phyloP scores from a whole-genome alignment of 1,140 invertebrate species.

The Acromyrmex echinatior region DNA sequence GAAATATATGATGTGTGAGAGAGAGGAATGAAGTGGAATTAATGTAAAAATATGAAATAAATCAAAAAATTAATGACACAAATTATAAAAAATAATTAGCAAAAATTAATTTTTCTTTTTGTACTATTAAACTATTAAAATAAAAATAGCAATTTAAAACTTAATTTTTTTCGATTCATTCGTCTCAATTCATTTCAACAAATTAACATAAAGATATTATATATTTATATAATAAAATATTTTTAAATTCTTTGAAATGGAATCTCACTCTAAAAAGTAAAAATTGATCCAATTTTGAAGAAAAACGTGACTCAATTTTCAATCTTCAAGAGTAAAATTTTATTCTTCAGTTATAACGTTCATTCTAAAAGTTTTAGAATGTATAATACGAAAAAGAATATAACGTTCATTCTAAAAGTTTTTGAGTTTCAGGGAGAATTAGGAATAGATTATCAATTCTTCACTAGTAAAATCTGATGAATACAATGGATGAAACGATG shows the following conservation, averaged over 20 bases:
- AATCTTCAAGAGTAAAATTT: too few species aligned
- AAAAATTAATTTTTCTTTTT: background rate
- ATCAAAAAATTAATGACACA: background rate
- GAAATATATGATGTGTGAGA: background rate
- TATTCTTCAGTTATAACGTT: too few species aligned
- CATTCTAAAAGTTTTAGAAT: background rate
- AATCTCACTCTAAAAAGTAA: too few species aligned
- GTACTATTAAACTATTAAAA: background rate
- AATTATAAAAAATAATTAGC: background rate
- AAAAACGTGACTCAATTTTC: too few species aligned
- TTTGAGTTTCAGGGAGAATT: background rate
- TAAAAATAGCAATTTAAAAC: background rate
- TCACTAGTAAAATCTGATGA: constrained; percentile 17
- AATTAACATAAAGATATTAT: background rate
- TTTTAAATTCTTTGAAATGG: too few species aligned
- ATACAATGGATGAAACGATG: constrained; percentile 24
- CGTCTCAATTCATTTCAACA: background rate
- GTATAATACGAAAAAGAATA: background rate
- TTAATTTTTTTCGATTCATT: background rate
- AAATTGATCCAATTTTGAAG: too few species aligned
- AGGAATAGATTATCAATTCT: background rate
- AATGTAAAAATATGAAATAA: background rate
- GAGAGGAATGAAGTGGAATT: constrained; percentile 14
- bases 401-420: too few species aligned
- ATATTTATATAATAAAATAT: too few species aligned